These are phyloP conservation scores for Mythimna impura DNA, from an alignment of 2,888 invertebrate genomes.

Conservation along the genomic window DNA sequence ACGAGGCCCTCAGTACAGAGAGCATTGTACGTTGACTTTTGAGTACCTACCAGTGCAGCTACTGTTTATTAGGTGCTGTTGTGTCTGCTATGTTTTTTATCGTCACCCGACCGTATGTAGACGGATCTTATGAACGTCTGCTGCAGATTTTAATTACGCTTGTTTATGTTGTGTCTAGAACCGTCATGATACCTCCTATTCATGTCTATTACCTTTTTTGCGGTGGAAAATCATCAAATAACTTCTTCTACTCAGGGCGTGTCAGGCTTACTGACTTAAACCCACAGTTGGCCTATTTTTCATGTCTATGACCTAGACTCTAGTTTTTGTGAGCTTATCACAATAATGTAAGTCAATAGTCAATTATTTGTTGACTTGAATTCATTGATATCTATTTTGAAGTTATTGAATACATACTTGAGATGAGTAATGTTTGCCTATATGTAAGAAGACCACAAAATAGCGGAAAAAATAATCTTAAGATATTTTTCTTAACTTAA, in stretches of 20 bases:
- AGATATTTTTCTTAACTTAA: not conserved
- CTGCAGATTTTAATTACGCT: not conserved
- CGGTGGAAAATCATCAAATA: too few relatives aligned
- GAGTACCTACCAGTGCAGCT: not conserved
- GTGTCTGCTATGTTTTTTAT: not conserved
- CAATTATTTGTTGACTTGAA: not conserved
- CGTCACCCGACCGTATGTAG: not conserved
- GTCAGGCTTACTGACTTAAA: too few relatives aligned
- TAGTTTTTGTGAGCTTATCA: not conserved
- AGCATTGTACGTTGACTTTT: conserved; percentile 31
- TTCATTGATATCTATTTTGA: not conserved
- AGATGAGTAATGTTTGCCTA: not conserved
- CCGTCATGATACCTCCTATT: not conserved
- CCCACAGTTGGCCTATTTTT: too few relatives aligned
- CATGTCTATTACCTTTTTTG: too few relatives aligned
- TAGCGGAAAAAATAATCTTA: not conserved
- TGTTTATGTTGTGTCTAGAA: conserved; percentile 4
- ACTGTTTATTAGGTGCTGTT: not conserved
- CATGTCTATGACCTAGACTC: not conserved
- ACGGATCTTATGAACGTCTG: not conserved
- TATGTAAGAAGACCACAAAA: not conserved
- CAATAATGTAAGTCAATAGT: not conserved
- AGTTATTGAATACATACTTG: not conserved
- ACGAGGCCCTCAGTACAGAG: conserved; percentile 55
- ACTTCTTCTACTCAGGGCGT: too few relatives aligned